Evolutionary conservation across 2,888 invertebrate genomes (phyloP).

Genomic region (Cetonia aurata): DNA sequence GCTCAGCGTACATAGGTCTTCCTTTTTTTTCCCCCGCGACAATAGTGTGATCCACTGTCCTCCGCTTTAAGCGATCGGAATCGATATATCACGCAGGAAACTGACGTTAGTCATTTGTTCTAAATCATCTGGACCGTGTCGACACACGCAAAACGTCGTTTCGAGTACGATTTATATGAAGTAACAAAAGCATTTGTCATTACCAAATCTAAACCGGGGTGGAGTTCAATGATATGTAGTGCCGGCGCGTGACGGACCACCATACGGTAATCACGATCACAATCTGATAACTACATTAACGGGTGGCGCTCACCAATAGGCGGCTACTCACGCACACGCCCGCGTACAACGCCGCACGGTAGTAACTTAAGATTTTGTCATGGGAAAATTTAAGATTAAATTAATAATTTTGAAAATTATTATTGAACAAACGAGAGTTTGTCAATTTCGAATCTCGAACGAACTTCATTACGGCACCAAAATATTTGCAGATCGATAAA

Average conservation of each 20-base stretch:
- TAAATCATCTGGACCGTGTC: conserved; percentile 63
- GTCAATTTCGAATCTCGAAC: too few species aligned
- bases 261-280: conserved; percentile 43
- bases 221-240: conserved; percentile 43
- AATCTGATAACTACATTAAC: conserved; percentile 47
- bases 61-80: conserved; percentile 19
- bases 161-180: conserved; percentile 61
- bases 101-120: conserved; percentile 62
- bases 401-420: too few species aligned
- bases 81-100: conserved; percentile 42
- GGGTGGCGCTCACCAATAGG: conserved; percentile 36
- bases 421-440: too few species aligned
- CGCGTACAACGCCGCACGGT: conserved; percentile 13
- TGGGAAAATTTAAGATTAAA: too few species aligned
- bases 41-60: background rate
- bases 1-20: background rate
- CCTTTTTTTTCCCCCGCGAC: background rate
- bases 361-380: background rate
- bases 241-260: conserved; percentile 44
- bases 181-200: conserved; percentile 65
- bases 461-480: too few species aligned
- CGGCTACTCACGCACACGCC: conserved; percentile 33
- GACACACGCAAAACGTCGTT: conserved; percentile 63
- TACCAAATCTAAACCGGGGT: conserved; percentile 56
- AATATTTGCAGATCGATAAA: too few species aligned